Conservation (phyloP, 2,797 vertebrate genomes). For the Rhinogobio ventralis region DNA sequence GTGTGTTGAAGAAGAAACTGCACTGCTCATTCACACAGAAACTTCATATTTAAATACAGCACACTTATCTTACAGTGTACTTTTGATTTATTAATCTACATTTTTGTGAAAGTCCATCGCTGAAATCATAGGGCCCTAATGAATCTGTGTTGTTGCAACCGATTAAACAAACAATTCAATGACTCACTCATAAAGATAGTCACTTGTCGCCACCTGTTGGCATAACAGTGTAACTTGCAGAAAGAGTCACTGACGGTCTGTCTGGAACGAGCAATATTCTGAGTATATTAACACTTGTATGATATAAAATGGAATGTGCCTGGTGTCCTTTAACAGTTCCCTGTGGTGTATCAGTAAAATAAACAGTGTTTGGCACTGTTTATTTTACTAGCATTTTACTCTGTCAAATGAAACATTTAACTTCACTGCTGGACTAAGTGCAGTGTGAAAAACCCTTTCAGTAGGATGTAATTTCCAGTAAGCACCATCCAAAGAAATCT, state of each 20-base stretch:
- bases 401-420: background rate
- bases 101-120: background rate
- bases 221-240: background rate
- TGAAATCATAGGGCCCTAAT: background rate
- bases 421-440: background rate
- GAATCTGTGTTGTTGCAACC: background rate
- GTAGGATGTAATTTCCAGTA: background rate
- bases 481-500: background rate
- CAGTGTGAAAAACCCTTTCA: background rate
- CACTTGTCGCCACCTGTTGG: background rate
- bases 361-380: background rate
- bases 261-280: too few species aligned
- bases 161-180: background rate
- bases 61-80: too few species aligned
- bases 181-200: background rate
- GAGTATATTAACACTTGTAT: background rate
- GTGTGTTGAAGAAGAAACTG: background rate
- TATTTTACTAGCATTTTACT: background rate
- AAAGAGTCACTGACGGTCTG: background rate
- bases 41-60: background rate
- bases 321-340: background rate
- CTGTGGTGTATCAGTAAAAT: background rate
- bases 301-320: background rate
- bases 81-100: background rate
- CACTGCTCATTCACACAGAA: background rate